Percentiles rank a stretch among this genome's conserved stretches.
These are phyloP conservation scores for Sebastes iracundus DNA, from an alignment of 2,797 vertebrate genomes.

Conservation along the genomic window DNA sequence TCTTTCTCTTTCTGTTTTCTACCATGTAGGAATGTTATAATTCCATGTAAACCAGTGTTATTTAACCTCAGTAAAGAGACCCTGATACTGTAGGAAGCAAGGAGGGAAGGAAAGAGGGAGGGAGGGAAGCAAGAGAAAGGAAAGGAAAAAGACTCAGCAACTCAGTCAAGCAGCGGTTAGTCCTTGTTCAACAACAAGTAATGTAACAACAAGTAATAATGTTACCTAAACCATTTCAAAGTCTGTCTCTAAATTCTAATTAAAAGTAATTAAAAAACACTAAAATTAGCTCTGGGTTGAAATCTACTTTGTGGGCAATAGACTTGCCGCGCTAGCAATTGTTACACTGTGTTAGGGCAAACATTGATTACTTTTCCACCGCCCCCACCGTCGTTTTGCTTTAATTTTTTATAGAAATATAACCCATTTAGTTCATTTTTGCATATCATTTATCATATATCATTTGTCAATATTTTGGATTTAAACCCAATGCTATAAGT, in stretches of 20 bases:
- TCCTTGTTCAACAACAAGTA: neutral
- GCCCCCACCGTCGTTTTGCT: too few relatives aligned
- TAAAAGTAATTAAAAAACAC: neutral
- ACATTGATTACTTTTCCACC: too few relatives aligned
- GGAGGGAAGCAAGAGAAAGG: neutral
- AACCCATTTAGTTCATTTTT: too few relatives aligned
- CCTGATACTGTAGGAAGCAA: neutral
- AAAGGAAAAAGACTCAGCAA: neutral
- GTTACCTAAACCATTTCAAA: neutral
- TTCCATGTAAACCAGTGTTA: neutral
- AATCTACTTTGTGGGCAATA: too few relatives aligned
- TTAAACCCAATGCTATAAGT: too few relatives aligned
- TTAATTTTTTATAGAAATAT: too few relatives aligned
- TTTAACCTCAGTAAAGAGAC: neutral
- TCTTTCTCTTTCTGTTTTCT: slow-evolving; percentile 74
- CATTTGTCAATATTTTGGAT: too few relatives aligned
- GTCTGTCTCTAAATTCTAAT: neutral
- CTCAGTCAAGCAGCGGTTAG: neutral
- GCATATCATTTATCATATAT: too few relatives aligned
- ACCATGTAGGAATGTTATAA: slow-evolving; percentile 75
- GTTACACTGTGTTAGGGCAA: too few relatives aligned
- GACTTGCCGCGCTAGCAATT: accelerated
- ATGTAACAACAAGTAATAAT: neutral
- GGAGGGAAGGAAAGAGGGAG: neutral
- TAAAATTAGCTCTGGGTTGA: neutral